A percentile compares a stretch with the other conserved stretches of the same genome.
phyloP scores from a whole-genome alignment of 2,888 invertebrate genomes.

The Standfussiana lucernea region DNA sequence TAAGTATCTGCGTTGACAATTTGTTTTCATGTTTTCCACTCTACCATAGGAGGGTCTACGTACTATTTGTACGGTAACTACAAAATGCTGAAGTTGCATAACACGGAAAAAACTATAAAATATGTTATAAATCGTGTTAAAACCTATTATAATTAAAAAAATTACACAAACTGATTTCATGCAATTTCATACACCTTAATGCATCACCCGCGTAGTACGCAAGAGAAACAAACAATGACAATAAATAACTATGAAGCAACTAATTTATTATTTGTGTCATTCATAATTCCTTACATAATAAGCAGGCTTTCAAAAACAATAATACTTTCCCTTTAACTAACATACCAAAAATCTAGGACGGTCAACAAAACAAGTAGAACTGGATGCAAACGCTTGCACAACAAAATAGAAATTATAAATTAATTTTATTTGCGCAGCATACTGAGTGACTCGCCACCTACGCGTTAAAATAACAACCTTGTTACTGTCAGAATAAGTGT shows the following conservation, averaged over 20 bases:
- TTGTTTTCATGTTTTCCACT: conserved; percentile 17
- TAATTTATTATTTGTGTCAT: background rate
- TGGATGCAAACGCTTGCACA: conserved; percentile 71
- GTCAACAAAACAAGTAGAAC: conserved; percentile 67
- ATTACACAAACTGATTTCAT: background rate
- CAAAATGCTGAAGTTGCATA: background rate
- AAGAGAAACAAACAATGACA: background rate
- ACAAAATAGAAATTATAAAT: conserved; percentile 64
- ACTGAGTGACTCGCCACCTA: conserved; percentile 62
- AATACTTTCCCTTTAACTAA: conserved; percentile 42
- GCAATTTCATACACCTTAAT: background rate
- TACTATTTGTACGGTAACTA: background rate
- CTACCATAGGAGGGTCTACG: background rate
- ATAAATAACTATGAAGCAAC: background rate
- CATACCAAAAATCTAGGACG: conserved; percentile 56
- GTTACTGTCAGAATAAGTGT: conserved; percentile 69
- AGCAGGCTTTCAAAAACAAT: conserved; percentile 6
- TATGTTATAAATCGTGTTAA: background rate
- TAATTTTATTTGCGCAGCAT: conserved; percentile 65
- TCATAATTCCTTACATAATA: conserved; percentile 3
- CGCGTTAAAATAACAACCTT: conserved; percentile 67
- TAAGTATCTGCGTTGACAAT: conserved; percentile 7
- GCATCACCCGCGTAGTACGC: background rate
- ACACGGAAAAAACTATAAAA: background rate
- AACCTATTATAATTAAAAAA: background rate